Base-by-base conservation (phyloP, 2,888 invertebrate genomes). In the Mythimna pallens region DNA sequence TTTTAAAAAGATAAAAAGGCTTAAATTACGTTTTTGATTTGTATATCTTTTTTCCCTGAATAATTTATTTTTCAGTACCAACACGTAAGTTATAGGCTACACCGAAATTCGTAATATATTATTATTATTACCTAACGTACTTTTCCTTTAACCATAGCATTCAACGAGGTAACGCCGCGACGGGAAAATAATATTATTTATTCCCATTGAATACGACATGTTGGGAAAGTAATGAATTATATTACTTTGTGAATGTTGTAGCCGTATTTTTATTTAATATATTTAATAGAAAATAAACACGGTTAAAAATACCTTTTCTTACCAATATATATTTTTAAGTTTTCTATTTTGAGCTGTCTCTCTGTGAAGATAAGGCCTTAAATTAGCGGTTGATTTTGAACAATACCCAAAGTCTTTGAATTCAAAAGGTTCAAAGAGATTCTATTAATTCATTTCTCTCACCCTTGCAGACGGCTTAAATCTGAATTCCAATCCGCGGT, bases 131-230 rank as follows among this genome's bases (percentile, higher is more conserved):
- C 55, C 52, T 55, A 66, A 20, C 34, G 58, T 70, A 66, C 63
- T 50, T 65, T 80, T 81, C 40, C 50, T 55, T 70, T 76, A 69
- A 43, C 40, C 63, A 54, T 70, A 36, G 50, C 63, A 81, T 55
- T 76, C 55, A 43, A 66, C 58, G 43, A 66, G 63, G 63, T 55
- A 57, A 63, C 62, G 54, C 62, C 40, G 40, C 40, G 20, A 34
- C 54, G 65, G 58, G 20, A 70, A 70, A 40, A 40, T 25, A 9
- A 65, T 55, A 65, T 66, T 54, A 65, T 43, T 59, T 76, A 59
- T 66, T 76, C 65, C 77, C 65, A 81, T 78, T 81, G 70, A 66
- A 58, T 36, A 59, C 76, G 50, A 54, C 14, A 36, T 74, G 43
- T 55, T 59, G 50, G 65, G 65, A 70, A 70, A 65, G 50, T 65